phyloP scores from a whole-genome alignment of 2,113 vertebrate species.

The Pontoporia blainvillei region DNA sequence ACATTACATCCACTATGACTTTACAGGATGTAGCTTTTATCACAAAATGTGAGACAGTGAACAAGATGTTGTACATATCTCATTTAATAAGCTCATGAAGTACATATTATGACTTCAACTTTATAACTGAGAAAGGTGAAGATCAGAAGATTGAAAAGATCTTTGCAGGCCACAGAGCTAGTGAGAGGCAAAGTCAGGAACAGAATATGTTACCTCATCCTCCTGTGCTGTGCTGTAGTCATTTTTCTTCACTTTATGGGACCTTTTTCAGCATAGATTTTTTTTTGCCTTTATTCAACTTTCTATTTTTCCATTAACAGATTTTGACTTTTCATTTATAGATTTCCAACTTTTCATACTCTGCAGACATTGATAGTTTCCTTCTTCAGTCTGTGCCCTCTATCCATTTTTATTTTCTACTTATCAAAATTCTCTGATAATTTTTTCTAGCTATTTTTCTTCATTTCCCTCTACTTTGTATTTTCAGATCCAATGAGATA shows the following conservation, averaged over 20 bases:
- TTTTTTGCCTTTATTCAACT: neutral
- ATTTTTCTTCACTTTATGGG: no score
- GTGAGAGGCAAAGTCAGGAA: rapidly evolving
- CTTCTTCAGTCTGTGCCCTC: neutral
- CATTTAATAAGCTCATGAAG: neutral
- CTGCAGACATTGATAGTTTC: neutral
- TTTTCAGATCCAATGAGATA: neutral
- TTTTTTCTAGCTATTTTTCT: neutral
- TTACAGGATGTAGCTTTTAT: rapidly evolving
- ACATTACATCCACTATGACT: neutral
- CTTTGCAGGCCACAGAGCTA: neutral
- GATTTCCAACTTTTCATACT: neutral
- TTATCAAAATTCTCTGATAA: neutral
- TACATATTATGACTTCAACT: rapidly evolving
- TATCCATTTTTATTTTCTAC: neutral
- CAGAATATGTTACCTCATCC: rapidly evolving
- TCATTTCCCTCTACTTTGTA: neutral
- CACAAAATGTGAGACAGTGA: neutral
- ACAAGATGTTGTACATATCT: no score
- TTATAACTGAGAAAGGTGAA: neutral
- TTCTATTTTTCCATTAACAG: neutral
- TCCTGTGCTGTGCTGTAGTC: rapidly evolving
- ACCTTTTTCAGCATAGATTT: no score
- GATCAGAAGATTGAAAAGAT: neutral
- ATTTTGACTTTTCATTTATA: neutral